Base-by-base conservation (phyloP, 1,140 invertebrate species). In the Drosophila trapezifrons region DNA sequence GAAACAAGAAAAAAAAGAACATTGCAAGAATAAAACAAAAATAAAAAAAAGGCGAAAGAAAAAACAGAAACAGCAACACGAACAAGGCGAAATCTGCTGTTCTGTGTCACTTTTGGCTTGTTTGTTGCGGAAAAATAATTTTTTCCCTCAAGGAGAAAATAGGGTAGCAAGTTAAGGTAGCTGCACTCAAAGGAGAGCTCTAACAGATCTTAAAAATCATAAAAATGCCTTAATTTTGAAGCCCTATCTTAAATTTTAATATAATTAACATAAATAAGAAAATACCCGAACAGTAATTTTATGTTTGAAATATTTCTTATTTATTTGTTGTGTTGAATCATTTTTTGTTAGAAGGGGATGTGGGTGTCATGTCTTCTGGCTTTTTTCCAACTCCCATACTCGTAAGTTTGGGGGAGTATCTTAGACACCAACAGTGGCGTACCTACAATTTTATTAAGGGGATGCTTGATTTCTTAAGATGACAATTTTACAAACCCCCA, bases 41-140 rank as follows among this genome's bases (percentile, higher is more conserved):
- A 9, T 29, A 13, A 18, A 43, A 29, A 43, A 42, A 25, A 9
- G 2, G 29, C 18, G 13, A 45, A 35, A 25, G 49, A 47, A 78
- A 60, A 38, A 52, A 12, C 76, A 46, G 35, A 51, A 38, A 69
- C 29, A 52, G 22, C 47, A 32, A 52, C 20, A 76, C 58, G 43
- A 77, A 37, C 67, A 60, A 29, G 42, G 25, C n/a, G 22, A 67
- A 76, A 75, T 71, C 75, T 78, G 82, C 69, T 85, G 82, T 78
- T 86, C 65, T 71, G 65, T 86, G 78, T 86, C 82, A 82, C 75
- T 86, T 86, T 86, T 81, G 82, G 82, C 82, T 76, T 73, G 82
- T 86, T 86, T 86, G 82, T 76, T 78, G 82, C 70, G 59, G 70
- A 76, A 70, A 76, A 86, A 81, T 76, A 86, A 75, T 66, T 78